phyloP scores from a whole-genome alignment of 2,797 vertebrate species.

The Eospalax fontanierii region DNA sequence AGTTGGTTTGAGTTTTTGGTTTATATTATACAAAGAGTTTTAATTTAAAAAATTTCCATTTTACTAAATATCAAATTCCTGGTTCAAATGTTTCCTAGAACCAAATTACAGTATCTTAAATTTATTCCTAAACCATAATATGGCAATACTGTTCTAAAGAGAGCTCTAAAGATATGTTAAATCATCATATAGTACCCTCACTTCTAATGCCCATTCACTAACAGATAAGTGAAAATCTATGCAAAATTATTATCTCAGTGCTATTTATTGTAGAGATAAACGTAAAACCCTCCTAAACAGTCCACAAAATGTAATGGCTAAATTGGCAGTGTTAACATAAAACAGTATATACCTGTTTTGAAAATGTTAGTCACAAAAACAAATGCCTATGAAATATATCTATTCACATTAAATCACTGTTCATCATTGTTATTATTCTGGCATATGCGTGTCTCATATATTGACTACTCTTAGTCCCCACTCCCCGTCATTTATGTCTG shows the following conservation, averaged over 20 bases:
- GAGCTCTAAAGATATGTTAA: background rate
- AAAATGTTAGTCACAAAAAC: background rate
- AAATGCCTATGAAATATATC: background rate
- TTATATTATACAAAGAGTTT: background rate
- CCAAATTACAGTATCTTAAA: background rate
- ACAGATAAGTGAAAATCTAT: background rate
- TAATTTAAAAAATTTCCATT: background rate
- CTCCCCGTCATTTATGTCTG: background rate
- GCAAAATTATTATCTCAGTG: background rate
- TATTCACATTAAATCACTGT: background rate
- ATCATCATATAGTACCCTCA: background rate
- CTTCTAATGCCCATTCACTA: background rate
- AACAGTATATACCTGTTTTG: background rate
- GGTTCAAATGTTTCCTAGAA: background rate
- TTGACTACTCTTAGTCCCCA: fast-evolving
- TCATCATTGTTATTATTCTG: background rate
- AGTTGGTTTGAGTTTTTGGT: background rate
- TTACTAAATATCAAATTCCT: background rate
- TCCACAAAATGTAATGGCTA: background rate
- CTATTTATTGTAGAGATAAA: background rate
- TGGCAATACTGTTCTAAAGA: background rate
- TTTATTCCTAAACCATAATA: background rate
- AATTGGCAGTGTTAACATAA: background rate
- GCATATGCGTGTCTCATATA: background rate
- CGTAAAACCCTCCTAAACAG: background rate